These are phyloP conservation scores for Didymodactylos carnosus DNA, from an alignment of 2,888 invertebrate species.

Conservation along the genomic window DNA sequence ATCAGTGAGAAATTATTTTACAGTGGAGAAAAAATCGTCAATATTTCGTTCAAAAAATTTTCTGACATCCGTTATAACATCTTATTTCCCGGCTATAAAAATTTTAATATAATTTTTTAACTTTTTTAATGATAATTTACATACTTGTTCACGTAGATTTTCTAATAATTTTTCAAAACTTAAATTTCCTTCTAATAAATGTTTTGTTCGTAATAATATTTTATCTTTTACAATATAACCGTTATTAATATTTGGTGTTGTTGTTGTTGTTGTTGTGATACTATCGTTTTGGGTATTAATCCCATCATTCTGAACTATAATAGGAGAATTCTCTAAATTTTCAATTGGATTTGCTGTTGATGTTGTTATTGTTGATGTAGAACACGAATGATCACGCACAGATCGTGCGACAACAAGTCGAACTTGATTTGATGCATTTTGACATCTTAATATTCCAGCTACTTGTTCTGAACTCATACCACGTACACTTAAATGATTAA, in stretches of 20 bases:
- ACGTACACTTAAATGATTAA: conserved; percentile 63
- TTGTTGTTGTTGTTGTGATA: not conserved
- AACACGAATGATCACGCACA: not conserved
- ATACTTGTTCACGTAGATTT: not conserved
- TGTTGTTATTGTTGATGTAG: not conserved
- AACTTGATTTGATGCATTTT: conserved; percentile 5
- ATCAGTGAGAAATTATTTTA: too few relatives aligned
- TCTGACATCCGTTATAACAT: too few relatives aligned
- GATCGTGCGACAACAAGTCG: conserved; percentile 11
- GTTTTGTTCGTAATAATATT: not conserved
- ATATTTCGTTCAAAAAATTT: too few relatives aligned
- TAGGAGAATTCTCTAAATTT: not conserved
- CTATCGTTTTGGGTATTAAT: not conserved
- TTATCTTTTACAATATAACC: not conserved
- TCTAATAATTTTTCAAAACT: not conserved
- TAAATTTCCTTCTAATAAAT: not conserved
- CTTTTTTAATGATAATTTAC: too few relatives aligned
- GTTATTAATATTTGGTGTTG: not conserved
- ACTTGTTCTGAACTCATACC: conserved; percentile 87
- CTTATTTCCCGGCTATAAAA: too few relatives aligned
- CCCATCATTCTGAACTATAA: not conserved
- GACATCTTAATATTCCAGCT: conserved; percentile 71
- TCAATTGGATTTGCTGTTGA: not conserved
- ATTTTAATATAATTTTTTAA: too few relatives aligned
- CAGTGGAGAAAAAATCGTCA: too few relatives aligned